Evolutionary conservation across 2,888 invertebrate genomes (phyloP).

Genomic region (Drosophila kanekoi): DNA sequence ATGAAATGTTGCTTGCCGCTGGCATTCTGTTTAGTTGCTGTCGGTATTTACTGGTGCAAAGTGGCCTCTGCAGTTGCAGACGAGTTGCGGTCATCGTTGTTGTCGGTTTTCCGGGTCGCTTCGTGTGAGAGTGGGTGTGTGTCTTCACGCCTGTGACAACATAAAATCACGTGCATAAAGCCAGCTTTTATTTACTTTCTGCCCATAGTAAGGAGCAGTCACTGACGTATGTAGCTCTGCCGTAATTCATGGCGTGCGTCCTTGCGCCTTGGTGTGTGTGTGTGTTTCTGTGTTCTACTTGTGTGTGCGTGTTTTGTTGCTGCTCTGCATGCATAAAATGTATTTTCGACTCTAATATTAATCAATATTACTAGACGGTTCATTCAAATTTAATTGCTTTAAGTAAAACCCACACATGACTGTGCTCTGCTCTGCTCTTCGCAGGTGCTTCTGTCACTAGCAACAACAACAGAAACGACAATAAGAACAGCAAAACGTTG

Average conservation of each 20-base stretch:
- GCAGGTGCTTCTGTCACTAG: slow-evolving; percentile 39
- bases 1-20: slow-evolving; percentile 61
- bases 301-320: slow-evolving; percentile 53
- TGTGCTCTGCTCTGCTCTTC: slow-evolving; percentile 29
- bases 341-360: slow-evolving; percentile 51
- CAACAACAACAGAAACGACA: slow-evolving; percentile 26
- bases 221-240: slow-evolving; percentile 36
- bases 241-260: slow-evolving; percentile 56
- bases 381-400: slow-evolving; percentile 66
- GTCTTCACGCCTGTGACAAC: slow-evolving; percentile 55
- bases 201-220: slow-evolving; percentile 28
- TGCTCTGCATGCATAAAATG: slow-evolving; percentile 61
- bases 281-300: slow-evolving; percentile 38
- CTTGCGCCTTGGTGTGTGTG: slow-evolving; percentile 28
- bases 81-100: slow-evolving; percentile 33
- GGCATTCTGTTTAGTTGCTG: slow-evolving; percentile 62
- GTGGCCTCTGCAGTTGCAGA: slow-evolving; percentile 57
- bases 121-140: slow-evolving; percentile 22
- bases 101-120: slow-evolving; percentile 40
- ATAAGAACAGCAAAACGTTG: slow-evolving; percentile 20
- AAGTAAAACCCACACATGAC: slow-evolving; percentile 41
- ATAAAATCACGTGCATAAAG: slow-evolving; percentile 72
- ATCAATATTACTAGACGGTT: slow-evolving; percentile 68
- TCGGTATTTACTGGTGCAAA: slow-evolving; percentile 73
- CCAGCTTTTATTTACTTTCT: slow-evolving; percentile 65